A percentile compares a stretch with the other conserved stretches of the same genome.
Conservation (phyloP, 1,140 invertebrate species). For the Wiebesia pumilae region DNA sequence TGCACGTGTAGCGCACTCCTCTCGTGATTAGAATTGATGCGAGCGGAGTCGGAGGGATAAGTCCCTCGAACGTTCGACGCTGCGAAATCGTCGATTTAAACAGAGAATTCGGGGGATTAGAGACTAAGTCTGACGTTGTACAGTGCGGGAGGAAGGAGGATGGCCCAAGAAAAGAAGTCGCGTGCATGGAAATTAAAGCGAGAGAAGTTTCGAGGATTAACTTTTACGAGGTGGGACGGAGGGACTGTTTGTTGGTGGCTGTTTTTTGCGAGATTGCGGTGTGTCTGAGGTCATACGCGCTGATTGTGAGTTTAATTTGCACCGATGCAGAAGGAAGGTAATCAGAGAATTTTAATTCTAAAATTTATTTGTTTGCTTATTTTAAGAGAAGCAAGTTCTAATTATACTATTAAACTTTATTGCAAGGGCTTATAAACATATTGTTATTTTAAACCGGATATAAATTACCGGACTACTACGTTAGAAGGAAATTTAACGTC, state of each 20-base stretch:
- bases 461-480: too few species aligned
- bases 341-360: neutral
- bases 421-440: too few species aligned
- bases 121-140: neutral
- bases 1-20: neutral
- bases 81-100: constrained; percentile 31
- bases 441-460: too few species aligned
- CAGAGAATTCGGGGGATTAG: neutral
- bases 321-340: neutral
- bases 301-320: neutral
- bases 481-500: too few species aligned
- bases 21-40: constrained; percentile 30
- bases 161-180: constrained; percentile 32
- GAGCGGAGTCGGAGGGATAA: neutral
- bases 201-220: constrained; percentile 10
- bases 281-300: neutral
- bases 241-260: neutral
- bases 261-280: neutral
- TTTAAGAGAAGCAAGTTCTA: neutral
- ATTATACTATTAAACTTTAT: neutral
- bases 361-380: neutral
- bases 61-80: neutral
- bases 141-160: too few species aligned
- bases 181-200: constrained; percentile 32
- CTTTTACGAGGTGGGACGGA: constrained; percentile 20